A percentile compares a stretch with the other conserved stretches of the same genome.
These are phyloP conservation scores for Myodes glareolus DNA, from an alignment of 2,113 vertebrate species.

Conservation along the genomic window DNA sequence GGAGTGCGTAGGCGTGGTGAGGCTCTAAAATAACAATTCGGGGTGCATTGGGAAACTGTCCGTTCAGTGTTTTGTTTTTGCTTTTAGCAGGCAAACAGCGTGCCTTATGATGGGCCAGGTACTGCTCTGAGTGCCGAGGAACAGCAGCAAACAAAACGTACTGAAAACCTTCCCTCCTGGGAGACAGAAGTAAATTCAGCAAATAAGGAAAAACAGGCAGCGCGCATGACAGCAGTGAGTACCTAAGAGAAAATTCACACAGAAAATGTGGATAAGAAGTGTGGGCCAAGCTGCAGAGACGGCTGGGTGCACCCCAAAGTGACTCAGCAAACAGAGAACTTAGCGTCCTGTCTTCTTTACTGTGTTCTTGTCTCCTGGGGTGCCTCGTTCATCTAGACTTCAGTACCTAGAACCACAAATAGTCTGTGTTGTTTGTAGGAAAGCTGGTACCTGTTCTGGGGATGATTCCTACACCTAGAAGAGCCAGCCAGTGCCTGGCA, in stretches of 20 bases:
- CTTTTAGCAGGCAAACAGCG: background rate
- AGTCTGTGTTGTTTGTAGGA: background rate
- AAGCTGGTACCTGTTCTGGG: background rate
- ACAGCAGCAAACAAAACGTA: background rate
- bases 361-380: background rate
- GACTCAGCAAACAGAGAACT: background rate
- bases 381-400: background rate
- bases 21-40: background rate
- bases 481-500: background rate
- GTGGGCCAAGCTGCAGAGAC: background rate
- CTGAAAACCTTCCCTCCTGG: background rate
- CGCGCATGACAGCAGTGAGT: background rate
- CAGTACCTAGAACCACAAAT: background rate
- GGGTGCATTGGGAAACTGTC: background rate
- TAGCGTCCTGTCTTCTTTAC: background rate
- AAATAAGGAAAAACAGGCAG: background rate
- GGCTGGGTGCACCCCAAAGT: accelerated
- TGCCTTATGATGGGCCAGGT: background rate
- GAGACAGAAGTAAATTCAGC: background rate
- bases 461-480: background rate
- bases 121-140: background rate
- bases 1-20: background rate
- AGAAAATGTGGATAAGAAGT: background rate
- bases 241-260: background rate
- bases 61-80: background rate